A percentile compares a stretch with the other conserved stretches of the same genome.
phyloP scores from a whole-genome alignment of 2,888 invertebrate species.

The Nomada ruficornis region DNA sequence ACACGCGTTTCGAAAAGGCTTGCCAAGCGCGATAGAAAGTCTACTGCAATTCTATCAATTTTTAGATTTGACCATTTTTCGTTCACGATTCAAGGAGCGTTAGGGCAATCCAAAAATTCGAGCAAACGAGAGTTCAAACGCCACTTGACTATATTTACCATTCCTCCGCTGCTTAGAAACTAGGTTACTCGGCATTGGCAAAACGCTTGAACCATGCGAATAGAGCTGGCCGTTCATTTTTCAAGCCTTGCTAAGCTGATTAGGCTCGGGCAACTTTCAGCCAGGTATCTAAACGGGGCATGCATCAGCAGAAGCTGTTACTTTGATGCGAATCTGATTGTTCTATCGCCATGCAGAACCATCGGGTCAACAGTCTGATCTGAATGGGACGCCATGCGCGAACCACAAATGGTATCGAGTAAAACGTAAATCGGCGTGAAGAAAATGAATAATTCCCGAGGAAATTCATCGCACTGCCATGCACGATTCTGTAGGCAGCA shows the following conservation, averaged over 20 bases:
- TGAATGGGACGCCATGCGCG: slow-evolving; percentile 28
- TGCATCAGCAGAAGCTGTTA: slow-evolving; percentile 15
- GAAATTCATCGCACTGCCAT: neutral
- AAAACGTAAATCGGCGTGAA: neutral
- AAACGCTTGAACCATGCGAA: slow-evolving; percentile 34
- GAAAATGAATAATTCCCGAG: neutral
- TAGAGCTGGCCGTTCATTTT: slow-evolving; percentile 29
- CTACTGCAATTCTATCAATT: neutral
- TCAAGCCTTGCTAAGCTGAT: slow-evolving; percentile 52
- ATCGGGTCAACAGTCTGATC: slow-evolving; percentile 28
- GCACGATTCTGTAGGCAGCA: neutral
- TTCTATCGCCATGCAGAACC: neutral
- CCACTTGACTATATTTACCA: slow-evolving; percentile 60
- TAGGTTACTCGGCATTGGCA: slow-evolving; percentile 56
- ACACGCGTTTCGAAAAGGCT: neutral
- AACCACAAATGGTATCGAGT: neutral
- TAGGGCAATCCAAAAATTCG: slow-evolving; percentile 9
- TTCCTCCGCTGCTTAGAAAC: slow-evolving; percentile 43
- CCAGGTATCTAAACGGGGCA: slow-evolving; percentile 37
- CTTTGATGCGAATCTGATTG: neutral
- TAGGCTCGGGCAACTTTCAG: slow-evolving; percentile 39
- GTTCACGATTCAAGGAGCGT: neutral
- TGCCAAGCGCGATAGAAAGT: too few species aligned
- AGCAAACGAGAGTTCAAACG: neutral
- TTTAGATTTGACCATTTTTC: neutral